Base-by-base conservation (phyloP, 2,797 vertebrate genomes). In the Parauchenoglanis punctatus region DNA sequence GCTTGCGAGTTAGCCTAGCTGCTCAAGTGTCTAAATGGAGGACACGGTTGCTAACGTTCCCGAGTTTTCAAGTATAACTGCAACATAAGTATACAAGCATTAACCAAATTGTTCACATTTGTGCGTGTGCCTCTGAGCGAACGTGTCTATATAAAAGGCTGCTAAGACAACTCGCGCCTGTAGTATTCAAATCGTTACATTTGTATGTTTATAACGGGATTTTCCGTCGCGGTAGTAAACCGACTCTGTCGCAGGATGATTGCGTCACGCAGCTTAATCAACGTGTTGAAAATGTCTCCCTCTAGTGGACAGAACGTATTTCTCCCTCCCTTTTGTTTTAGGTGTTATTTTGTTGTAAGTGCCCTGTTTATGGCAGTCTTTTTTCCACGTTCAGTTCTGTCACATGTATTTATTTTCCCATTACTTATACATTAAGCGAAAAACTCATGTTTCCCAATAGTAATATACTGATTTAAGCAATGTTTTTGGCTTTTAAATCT, bases 171-270 rank as follows among this genome's bases (percentile, higher is more conserved):
- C 15, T 54, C 63, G 40, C 52, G 52, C 73, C 40, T 35, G 10
- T 2, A 20, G 35, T 35, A 44, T 84, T 80, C 59, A 83, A 83
- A 83, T 52, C 10, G 4, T 83, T 67, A 83, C 23, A 83, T 83
- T 67, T 83, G 61, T 81, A 17, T 88, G 76, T 88, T 85, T 88
- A 81, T 81, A 81, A 85, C 56, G 49, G 59, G 67, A 25, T 84
- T 63, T 63, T 75, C 67, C 58, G 87, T 73, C 78, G 83, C 67
- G 68, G n/a, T 8, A 85, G 67, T 84, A 88, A 85, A 88, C n/a
- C 67, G 63, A 73, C 15, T 81, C 17, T 18, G 87, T 85, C 87
- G 87, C 87, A 56, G 6, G 8, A 23, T 85, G 67, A 81, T 75
- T 23, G 3, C 87, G 87, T 85, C 87, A 85, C 20, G 31, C 1